Base-by-base conservation (phyloP, 2,797 vertebrate species). In the Enteromius treurensis region DNA sequence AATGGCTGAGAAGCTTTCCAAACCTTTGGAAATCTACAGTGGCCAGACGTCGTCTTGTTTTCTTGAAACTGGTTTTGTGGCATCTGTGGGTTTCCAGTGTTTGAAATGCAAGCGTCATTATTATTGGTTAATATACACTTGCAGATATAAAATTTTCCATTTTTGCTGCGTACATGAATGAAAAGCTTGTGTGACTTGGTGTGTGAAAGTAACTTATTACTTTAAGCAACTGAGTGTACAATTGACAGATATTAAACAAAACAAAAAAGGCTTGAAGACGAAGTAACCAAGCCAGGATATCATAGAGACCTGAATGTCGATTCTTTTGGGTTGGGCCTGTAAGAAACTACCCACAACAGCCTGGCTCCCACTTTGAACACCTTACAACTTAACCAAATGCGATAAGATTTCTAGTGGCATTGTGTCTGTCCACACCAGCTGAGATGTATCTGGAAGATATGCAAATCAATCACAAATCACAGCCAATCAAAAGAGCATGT, bases 101-200 rank as follows among this genome's bases (percentile, higher is more conserved):
- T 74, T 74, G 26, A 19, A 74, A 34, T 74, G 49, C 29, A 74
- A 64, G 60, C 60, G 15, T 29, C 26, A 64, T 15, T 62, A 62
- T 29, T 26, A 62, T 62, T 32, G 29, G 26, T 32, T 64, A 6
- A 64, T 8, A 14, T 64, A 64, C 60, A 62, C 26, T 15, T 29
- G 7, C 2, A 62, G 26, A 62, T 29, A 62, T 62, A 26, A 74
- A n/a, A 53, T 29, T 21, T 53, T 53, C 10, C 71, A 6, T 53
- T 74, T 34, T 74, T 74, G 19, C 10, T 34, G 11, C 29, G 34
- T 21, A 53, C 47, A n/a, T 21, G 70, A 74, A 74, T 53, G 47
- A 34, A 5, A 74, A 53, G 29, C 29, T 74, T 74, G 70, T 74
- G 9, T 5, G 8, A 17, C 26, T 53, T 21, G 17, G 26, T 51